Percentiles rank a stretch among this genome's conserved stretches.
phyloP scores from a whole-genome alignment of 1,140 invertebrate genomes.

The Orius laevigatus region DNA sequence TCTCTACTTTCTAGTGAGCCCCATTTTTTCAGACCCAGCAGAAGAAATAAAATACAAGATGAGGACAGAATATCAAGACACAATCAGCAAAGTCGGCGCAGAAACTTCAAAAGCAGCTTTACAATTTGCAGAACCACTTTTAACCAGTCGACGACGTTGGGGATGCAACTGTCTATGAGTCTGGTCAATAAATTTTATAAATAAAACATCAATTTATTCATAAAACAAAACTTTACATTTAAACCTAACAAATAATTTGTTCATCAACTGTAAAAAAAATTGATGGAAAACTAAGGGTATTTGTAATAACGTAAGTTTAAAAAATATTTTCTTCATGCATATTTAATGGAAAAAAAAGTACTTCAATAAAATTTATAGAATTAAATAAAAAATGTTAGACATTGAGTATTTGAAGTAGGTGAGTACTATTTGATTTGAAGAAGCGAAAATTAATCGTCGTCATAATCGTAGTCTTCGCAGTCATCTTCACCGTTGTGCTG shows the following conservation, averaged over 20 bases:
- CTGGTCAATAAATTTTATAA: neutral
- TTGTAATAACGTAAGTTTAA: too few species aligned
- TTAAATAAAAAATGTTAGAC: too few species aligned
- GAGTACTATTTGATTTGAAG: too few species aligned
- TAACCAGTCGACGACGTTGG: neutral
- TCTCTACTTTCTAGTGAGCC: neutral
- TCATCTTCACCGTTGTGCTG: constrained; percentile 25
- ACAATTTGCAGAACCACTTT: constrained; percentile 1
- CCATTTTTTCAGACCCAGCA: constrained; percentile 4
- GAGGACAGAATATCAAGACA: constrained; percentile 6
- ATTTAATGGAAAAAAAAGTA: too few species aligned
- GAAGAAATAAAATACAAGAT: constrained; percentile 2
- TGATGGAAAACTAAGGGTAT: too few species aligned
- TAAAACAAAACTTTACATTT: too few species aligned
- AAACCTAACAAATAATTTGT: too few species aligned
- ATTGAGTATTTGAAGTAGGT: too few species aligned
- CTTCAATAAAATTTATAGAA: too few species aligned
- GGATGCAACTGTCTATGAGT: neutral
- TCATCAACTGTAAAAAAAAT: too few species aligned
- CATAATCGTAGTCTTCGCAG: constrained; percentile 25
- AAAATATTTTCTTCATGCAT: too few species aligned
- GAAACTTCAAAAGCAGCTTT: constrained; percentile 5
- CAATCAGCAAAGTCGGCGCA: constrained; percentile 5
- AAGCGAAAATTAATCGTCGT: constrained; percentile 21
- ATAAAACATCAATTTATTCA: too few species aligned